Percentiles rank a stretch among this genome's conserved stretches.
Conservation (phyloP, 1,140 invertebrate species). For the Leptestheria dahalacensis region DNA sequence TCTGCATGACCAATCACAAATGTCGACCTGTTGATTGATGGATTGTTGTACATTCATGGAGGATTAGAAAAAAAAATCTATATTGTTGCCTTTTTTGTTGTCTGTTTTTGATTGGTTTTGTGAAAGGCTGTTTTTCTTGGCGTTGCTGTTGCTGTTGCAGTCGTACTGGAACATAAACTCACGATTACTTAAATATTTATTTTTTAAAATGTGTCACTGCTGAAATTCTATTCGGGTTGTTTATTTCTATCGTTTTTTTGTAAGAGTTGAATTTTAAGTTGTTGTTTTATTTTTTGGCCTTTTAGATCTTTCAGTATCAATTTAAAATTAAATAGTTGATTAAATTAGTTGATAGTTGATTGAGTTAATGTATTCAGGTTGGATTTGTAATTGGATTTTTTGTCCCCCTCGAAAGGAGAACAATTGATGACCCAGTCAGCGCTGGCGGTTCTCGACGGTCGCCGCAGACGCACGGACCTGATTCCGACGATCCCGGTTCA, state of each 20-base stretch:
- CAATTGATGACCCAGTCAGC: constrained; percentile 20
- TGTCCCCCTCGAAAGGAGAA: constrained; percentile 16
- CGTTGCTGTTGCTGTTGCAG: neutral
- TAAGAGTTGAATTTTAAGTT: constrained; percentile 6
- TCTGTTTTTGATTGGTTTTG: neutral
- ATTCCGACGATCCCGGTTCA: constrained; percentile 64
- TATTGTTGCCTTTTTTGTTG: constrained; percentile 2
- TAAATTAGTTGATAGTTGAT: too few relatives aligned
- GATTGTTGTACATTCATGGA: neutral
- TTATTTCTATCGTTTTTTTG: constrained; percentile 1
- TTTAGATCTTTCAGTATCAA: constrained; percentile 11
- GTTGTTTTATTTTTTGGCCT: constrained; percentile 19
- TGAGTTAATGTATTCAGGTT: constrained; percentile 18
- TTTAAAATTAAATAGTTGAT: constrained; percentile 15
- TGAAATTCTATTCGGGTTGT: too few relatives aligned
- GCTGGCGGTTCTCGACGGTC: constrained; percentile 15
- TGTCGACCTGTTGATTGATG: neutral
- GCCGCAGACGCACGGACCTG: constrained; percentile 69
- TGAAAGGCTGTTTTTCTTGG: neutral
- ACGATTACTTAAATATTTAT: neutral
- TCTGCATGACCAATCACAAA: neutral
- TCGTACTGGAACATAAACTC: neutral
- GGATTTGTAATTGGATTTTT: constrained; percentile 13
- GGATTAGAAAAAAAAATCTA: neutral
- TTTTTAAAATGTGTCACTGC: neutral